These are phyloP conservation scores for Hydrolagus affinis DNA, from an alignment of 2,113 vertebrate species.

Conservation along the genomic window DNA sequence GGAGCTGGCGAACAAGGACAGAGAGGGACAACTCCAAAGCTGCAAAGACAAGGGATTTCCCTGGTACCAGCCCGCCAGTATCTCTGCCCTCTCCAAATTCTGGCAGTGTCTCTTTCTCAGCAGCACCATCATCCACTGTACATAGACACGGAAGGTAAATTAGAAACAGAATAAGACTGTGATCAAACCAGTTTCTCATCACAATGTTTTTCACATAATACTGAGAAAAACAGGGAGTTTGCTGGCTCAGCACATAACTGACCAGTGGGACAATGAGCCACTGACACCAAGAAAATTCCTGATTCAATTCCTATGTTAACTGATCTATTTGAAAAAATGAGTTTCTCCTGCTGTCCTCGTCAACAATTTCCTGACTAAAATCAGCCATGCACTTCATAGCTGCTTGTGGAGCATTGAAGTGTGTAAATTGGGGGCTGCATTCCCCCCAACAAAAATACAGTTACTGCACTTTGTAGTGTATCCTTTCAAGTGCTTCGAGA, in stretches of 20 bases:
- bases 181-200: not conserved
- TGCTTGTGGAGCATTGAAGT: too few relatives aligned
- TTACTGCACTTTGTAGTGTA: too few relatives aligned
- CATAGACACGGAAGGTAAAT: not conserved
- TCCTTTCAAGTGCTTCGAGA: too few relatives aligned
- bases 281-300: not conserved
- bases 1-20: slow-evolving; percentile 79
- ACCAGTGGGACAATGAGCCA: not conserved
- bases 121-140: slow-evolving; percentile 85
- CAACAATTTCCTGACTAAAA: too few relatives aligned
- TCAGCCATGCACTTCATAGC: too few relatives aligned
- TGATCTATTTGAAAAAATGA: too few relatives aligned
- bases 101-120: slow-evolving; percentile 89
- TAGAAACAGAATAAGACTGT: not conserved
- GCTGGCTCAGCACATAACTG: not conserved
- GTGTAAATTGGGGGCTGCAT: too few relatives aligned
- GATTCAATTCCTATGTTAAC: not conserved
- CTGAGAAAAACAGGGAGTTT: too few relatives aligned
- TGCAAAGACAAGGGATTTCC: slow-evolving; percentile 81
- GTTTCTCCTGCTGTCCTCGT: too few relatives aligned
- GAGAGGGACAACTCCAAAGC: slow-evolving; percentile 80
- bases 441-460: too few relatives aligned
- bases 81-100: slow-evolving; percentile 90
- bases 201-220: not conserved
- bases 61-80: slow-evolving; percentile 81